Conservation (phyloP, 2,797 vertebrate genomes). For the Carcharodon carcharias region DNA sequence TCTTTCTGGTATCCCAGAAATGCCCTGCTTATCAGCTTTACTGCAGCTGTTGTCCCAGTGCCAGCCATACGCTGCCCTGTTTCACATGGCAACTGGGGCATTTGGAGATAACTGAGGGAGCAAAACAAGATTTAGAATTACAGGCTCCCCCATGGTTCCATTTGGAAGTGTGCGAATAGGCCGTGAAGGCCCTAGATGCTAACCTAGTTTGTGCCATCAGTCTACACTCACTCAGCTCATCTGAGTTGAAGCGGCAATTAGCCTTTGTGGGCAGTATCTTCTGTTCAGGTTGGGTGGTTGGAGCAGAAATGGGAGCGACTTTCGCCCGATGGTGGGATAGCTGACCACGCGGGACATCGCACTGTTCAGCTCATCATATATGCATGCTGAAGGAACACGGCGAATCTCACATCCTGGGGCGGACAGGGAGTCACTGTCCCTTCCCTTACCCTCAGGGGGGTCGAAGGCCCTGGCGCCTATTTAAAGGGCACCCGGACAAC, state of each 20-base stretch:
- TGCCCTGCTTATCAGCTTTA: background rate
- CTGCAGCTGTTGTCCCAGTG: background rate
- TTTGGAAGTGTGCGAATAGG: background rate
- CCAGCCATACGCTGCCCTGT: background rate
- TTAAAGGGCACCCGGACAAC: too few species aligned
- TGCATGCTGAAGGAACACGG: too few species aligned
- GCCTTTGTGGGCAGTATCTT: too few species aligned
- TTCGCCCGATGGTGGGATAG: too few species aligned
- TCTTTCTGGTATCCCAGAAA: background rate
- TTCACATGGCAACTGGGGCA: background rate
- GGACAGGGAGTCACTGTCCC: too few species aligned
- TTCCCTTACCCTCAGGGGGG: too few species aligned
- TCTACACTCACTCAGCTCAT: background rate
- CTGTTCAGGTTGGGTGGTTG: too few species aligned
- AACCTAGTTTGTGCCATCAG: background rate
- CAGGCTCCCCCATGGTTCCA: background rate
- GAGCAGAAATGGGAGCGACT: too few species aligned
- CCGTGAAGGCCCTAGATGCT: background rate
- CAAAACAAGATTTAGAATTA: background rate
- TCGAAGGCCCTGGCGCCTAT: too few species aligned
- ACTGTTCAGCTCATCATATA: too few species aligned
- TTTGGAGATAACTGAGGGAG: background rate
- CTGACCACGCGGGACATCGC: too few species aligned
- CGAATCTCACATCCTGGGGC: too few species aligned
- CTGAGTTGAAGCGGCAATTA: background rate